Percentiles rank a stretch among this genome's conserved stretches.
Conservation (phyloP, 2,797 vertebrate species). For the Enteromius radiatus region DNA sequence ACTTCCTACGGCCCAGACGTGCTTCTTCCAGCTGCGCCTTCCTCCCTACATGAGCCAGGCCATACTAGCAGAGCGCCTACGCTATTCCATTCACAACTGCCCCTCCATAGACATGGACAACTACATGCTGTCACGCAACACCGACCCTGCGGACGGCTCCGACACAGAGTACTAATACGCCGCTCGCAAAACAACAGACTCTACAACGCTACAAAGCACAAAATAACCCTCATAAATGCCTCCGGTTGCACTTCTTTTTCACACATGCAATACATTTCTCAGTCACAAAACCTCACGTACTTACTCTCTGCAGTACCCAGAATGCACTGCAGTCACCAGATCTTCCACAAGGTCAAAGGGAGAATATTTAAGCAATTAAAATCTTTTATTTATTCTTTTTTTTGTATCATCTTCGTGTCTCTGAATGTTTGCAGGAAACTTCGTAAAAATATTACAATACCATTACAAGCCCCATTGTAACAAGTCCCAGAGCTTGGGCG, state of each 20-base stretch:
- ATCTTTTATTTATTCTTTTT: conserved; percentile 31
- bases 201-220: not conserved
- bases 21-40: conserved; percentile 84
- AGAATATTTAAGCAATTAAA: conserved; percentile 18
- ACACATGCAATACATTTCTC: conserved; percentile 51
- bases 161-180: conserved; percentile 77
- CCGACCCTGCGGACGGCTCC: conserved; percentile 78
- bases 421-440: conserved; percentile 54
- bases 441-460: conserved; percentile 17
- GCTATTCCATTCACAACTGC: conserved; percentile 87
- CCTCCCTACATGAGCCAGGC: conserved; percentile 83
- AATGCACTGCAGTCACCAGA: conserved; percentile 17
- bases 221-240: conserved; percentile 20
- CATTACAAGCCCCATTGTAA: conserved; percentile 24
- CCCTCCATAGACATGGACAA: conserved; percentile 88
- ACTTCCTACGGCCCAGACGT: conserved; percentile 85
- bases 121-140: conserved; percentile 87
- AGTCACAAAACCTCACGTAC: not conserved
- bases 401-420: conserved; percentile 29
- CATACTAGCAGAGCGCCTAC: conserved; percentile 80
- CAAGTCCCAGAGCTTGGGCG: not conserved
- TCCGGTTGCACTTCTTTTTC: conserved; percentile 36
- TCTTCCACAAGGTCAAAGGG: conserved; percentile 25
- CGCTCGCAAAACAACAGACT: not conserved
- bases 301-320: conserved; percentile 12